Evolutionary conservation across 2,797 vertebrate species (phyloP).

Genomic region (Coilia nasus): DNA sequence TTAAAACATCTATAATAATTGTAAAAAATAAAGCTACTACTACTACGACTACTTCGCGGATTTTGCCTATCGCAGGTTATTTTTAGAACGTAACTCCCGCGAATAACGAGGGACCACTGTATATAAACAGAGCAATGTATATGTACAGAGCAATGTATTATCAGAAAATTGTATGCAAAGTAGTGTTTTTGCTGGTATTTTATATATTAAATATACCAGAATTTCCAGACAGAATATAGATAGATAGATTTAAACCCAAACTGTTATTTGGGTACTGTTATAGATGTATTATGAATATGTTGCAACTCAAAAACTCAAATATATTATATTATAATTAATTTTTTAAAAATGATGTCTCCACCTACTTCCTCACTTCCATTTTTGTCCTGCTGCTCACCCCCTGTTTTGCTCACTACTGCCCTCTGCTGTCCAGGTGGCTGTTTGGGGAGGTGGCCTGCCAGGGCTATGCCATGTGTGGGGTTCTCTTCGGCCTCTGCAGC

Average conservation of each 20-base stretch:
- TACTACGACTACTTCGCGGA: no score
- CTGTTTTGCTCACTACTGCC: background rate
- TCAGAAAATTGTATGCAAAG: background rate
- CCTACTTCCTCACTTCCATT: background rate
- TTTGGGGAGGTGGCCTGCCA: constrained; percentile 79
- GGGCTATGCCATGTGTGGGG: constrained; percentile 82
- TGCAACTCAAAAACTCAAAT: background rate
- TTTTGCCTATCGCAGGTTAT: no score
- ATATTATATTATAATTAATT: background rate
- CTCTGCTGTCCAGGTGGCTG: constrained; percentile 69
- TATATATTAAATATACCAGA: background rate
- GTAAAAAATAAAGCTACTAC: no score
- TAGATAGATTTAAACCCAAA: background rate
- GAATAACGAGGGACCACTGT: no score
- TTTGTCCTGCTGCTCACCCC: constrained; percentile 28
- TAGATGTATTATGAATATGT: background rate
- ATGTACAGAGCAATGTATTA: background rate
- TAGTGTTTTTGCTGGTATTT: background rate
- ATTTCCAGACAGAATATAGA: background rate
- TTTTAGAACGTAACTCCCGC: no score
- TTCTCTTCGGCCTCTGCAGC: constrained; percentile 79
- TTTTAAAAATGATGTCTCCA: background rate
- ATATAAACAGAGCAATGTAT: background rate
- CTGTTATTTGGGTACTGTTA: background rate
- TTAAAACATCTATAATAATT: no score